These are phyloP conservation scores for Cololabis saira DNA, from an alignment of 2,113 vertebrate species.

Conservation along the genomic window DNA sequence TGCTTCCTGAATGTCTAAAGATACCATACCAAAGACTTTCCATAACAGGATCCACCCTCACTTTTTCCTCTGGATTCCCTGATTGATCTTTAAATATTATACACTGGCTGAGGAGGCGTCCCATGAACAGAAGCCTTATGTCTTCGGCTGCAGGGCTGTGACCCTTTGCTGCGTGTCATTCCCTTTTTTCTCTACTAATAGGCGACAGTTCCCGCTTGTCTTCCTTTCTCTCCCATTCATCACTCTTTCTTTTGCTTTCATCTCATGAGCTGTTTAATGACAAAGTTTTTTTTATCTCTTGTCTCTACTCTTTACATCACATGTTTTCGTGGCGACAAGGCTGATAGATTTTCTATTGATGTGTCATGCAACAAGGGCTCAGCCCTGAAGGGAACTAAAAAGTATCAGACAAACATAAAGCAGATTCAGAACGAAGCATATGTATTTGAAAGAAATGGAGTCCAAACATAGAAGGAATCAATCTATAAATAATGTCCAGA, in stretches of 20 bases:
- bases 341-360: conserved; percentile 31
- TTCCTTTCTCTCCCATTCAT: neutral
- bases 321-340: conserved; percentile 3
- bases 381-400: conserved; percentile 1
- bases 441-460: neutral
- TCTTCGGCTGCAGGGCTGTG: too few relatives aligned
- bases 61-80: too few relatives aligned
- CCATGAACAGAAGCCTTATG: too few relatives aligned
- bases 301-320: conserved; percentile 5
- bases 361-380: conserved; percentile 4
- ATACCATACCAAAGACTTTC: too few relatives aligned
- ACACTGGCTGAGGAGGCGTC: too few relatives aligned
- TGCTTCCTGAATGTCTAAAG: too few relatives aligned
- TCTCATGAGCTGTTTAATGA: neutral
- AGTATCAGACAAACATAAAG: conserved; percentile 24
- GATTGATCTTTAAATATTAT: too few relatives aligned
- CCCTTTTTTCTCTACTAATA: neutral
- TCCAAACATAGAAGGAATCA: too few relatives aligned
- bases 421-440: conserved; percentile 23
- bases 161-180: too few relatives aligned
- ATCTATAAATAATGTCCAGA: too few relatives aligned
- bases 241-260: conserved; percentile 5
- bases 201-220: too few relatives aligned
- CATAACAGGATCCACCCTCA: too few relatives aligned
- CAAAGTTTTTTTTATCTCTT: neutral